Evolutionary conservation across 2,888 invertebrate species (phyloP).

Genomic region (Apamea crenata): DNA sequence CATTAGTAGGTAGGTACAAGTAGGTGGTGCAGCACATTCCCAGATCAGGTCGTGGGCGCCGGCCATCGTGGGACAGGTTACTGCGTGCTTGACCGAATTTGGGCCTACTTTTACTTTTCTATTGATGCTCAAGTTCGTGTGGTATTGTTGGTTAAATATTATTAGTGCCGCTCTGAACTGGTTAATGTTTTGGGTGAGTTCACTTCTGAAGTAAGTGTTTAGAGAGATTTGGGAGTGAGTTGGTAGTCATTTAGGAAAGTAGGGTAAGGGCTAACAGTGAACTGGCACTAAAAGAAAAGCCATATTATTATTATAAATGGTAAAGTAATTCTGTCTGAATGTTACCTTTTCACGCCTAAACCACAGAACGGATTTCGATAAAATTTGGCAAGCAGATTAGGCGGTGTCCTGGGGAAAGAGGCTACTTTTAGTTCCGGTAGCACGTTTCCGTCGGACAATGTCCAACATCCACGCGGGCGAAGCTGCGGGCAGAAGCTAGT

Average conservation of each 20-base stretch:
- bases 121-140: slow-evolving; percentile 60
- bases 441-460: background rate
- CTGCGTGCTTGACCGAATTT: slow-evolving; percentile 70
- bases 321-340: background rate
- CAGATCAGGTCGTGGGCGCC: slow-evolving; percentile 57
- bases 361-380: background rate
- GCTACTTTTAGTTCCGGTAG: background rate
- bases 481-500: background rate
- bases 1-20: slow-evolving; percentile 23
- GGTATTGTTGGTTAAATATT: slow-evolving; percentile 47
- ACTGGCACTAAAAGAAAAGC: background rate
- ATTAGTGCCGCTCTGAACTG: slow-evolving; percentile 32
- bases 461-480: background rate
- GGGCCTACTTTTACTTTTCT: slow-evolving; percentile 70
- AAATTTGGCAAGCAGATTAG: background rate
- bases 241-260: slow-evolving; percentile 5
- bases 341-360: background rate
- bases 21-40: slow-evolving; percentile 48
- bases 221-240: slow-evolving; percentile 30
- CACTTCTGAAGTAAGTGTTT: slow-evolving; percentile 39
- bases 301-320: background rate
- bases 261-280: background rate
- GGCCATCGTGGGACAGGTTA: slow-evolving; percentile 57
- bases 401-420: background rate
- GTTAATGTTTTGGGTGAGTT: slow-evolving; percentile 45